These are phyloP conservation scores for Tinea trinotella DNA, from an alignment of 2,888 invertebrate genomes.

Conservation along the genomic window DNA sequence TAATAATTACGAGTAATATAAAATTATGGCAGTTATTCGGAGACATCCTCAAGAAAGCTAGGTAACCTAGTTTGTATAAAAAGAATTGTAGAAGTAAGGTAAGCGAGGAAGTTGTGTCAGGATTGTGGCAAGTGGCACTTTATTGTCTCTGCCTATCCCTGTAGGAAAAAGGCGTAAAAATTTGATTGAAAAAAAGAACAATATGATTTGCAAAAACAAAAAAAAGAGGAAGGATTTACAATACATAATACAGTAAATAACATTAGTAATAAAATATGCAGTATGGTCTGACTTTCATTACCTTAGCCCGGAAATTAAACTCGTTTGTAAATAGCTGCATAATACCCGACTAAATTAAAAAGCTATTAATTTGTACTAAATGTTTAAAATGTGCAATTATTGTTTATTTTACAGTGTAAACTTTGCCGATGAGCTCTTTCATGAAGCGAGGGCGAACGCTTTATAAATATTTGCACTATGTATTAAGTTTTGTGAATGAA, in stretches of 20 bases:
- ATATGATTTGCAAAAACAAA: neutral
- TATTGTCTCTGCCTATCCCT: too few relatives aligned
- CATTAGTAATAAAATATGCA: slow-evolving; percentile 2
- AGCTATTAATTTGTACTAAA: slow-evolving; percentile 9
- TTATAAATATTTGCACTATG: neutral
- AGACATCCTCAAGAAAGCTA: too few relatives aligned
- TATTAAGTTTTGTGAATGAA: neutral
- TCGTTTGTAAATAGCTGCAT: neutral
- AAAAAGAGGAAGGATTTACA: neutral
- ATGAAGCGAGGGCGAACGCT: neutral
- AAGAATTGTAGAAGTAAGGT: too few relatives aligned
- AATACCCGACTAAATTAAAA: slow-evolving; percentile 14
- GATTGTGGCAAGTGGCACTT: too few relatives aligned
- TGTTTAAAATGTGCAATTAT: neutral
- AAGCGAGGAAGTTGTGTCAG: too few relatives aligned
- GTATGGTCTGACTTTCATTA: neutral
- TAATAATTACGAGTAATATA: too few relatives aligned
- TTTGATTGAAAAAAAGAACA: too few relatives aligned
- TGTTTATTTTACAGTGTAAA: slow-evolving; percentile 1
- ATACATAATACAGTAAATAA: neutral
- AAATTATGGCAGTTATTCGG: too few relatives aligned
- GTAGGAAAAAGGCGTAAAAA: too few relatives aligned
- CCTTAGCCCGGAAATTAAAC: slow-evolving; percentile 8
- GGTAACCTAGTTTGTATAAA: too few relatives aligned
- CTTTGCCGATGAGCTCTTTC: neutral